These are phyloP conservation scores for Boleophthalmus pectinirostris DNA, from an alignment of 2,113 vertebrate genomes.

Conservation along the genomic window DNA sequence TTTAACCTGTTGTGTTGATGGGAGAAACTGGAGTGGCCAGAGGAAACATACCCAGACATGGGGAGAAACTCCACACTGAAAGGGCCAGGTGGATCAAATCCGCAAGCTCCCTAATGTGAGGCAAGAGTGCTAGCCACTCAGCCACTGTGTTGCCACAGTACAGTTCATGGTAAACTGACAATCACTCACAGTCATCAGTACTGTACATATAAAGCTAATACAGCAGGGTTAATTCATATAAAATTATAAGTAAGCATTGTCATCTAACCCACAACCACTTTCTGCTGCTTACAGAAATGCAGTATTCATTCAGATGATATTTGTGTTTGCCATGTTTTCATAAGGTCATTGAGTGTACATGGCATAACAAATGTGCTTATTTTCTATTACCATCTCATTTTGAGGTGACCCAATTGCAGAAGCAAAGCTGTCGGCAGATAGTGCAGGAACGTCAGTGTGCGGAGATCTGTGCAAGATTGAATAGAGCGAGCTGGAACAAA, in stretches of 20 bases:
- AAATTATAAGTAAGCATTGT: background rate
- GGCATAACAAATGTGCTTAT: constrained; percentile 22
- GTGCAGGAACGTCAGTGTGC: constrained; percentile 25
- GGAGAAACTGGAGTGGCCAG: too few relatives aligned
- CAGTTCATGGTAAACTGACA: too few relatives aligned
- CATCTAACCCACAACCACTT: too few relatives aligned
- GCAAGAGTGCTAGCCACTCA: too few relatives aligned
- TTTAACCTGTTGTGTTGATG: too few relatives aligned
- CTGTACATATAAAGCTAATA: background rate
- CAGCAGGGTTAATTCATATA: background rate
- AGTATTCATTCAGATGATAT: background rate
- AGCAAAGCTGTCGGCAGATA: constrained; percentile 33
- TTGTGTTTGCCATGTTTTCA: constrained; percentile 11
- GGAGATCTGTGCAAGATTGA: constrained; percentile 15
- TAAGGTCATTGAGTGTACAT: constrained; percentile 19
- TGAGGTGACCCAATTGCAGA: constrained; percentile 56
- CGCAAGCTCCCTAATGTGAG: too few relatives aligned
- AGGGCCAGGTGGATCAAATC: too few relatives aligned
- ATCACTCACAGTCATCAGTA: background rate
- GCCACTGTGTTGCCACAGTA: too few relatives aligned
- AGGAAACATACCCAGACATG: too few relatives aligned
- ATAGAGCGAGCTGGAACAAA: constrained; percentile 9
- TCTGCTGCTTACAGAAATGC: too few relatives aligned
- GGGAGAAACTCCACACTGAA: too few relatives aligned
- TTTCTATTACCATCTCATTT: constrained; percentile 35